phyloP scores from a whole-genome alignment of 2,113 vertebrate species.

The Rhipidura dahli region DNA sequence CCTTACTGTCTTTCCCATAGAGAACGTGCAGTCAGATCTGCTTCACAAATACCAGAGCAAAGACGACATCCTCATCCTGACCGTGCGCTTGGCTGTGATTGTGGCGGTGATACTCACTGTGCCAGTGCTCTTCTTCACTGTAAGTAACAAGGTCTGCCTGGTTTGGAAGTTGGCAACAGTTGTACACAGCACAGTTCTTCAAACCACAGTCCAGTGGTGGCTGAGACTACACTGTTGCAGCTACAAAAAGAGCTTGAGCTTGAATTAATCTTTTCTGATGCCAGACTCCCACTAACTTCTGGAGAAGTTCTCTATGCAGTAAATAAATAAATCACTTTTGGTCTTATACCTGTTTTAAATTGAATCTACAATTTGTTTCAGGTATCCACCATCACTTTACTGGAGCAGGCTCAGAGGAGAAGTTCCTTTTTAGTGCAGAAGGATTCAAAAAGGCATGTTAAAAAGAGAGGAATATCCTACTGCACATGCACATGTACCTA shows the following conservation, averaged over 20 bases:
- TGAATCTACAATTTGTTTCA: too few species aligned
- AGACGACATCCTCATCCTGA: conserved; percentile 73
- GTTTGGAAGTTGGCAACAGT: not conserved
- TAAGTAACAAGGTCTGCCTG: conserved; percentile 29
- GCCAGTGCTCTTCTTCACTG: conserved; percentile 81
- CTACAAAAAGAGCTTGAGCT: not conserved
- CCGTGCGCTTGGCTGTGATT: conserved; percentile 77
- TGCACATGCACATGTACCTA: not conserved
- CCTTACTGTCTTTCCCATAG: conserved; percentile 53
- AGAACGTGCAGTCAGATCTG: conserved; percentile 73
- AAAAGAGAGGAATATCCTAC: not conserved
- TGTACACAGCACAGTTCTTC: not conserved
- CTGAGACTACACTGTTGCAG: not conserved
- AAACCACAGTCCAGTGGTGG: not conserved
- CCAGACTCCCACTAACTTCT: not conserved
- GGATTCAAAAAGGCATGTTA: not conserved
- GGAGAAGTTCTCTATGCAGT: not conserved
- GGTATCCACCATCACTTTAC: not conserved
- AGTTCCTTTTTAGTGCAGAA: not conserved
- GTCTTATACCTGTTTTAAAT: not conserved
- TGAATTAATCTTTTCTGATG: not conserved
- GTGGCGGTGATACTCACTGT: conserved; percentile 79
- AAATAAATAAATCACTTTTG: not conserved
- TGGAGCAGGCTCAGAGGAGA: not conserved
- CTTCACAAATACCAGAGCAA: conserved; percentile 77